phyloP scores from a whole-genome alignment of 1,140 invertebrate species.

The Apis cerana region DNA sequence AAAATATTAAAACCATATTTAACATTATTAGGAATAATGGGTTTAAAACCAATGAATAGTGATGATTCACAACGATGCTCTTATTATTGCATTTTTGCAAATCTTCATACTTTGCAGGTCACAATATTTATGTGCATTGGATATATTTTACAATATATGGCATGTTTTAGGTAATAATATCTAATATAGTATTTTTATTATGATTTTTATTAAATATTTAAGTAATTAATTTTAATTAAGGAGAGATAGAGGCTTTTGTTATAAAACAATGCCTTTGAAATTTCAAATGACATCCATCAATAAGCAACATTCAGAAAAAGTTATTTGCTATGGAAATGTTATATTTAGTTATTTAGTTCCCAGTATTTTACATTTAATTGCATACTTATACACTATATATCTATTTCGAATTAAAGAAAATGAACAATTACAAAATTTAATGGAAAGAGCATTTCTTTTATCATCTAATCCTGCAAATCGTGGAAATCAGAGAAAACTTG shows the following conservation, averaged over 20 bases:
- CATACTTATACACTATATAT: constrained; percentile 89
- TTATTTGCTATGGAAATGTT: constrained; percentile 86
- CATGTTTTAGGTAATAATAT: constrained; percentile 85
- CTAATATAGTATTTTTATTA: not conserved
- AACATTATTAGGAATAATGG: constrained; percentile 87
- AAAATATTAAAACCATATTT: constrained; percentile 90
- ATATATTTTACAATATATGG: constrained; percentile 89
- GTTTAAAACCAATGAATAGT: constrained; percentile 86
- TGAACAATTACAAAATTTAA: constrained; percentile 93
- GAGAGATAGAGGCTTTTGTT: constrained; percentile 88
- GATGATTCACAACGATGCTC: constrained; percentile 81
- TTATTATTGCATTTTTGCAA: constrained; percentile 83
- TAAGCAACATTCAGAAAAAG: constrained; percentile 79
- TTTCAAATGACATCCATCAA: constrained; percentile 62
- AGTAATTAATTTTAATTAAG: constrained; percentile 71
- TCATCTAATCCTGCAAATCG: constrained; percentile 85
- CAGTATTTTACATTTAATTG: constrained; percentile 88
- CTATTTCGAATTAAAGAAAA: constrained; percentile 92
- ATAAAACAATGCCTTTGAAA: constrained; percentile 81
- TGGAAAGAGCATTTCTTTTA: constrained; percentile 91
- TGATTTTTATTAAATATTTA: not conserved
- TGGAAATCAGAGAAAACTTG: constrained; percentile 85
- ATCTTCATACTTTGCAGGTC: constrained; percentile 86
- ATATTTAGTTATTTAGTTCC: constrained; percentile 90
- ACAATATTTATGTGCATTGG: constrained; percentile 85